Evolutionary conservation across 1,140 invertebrate genomes (phyloP).

Genomic region (Micrasema minimum): DNA sequence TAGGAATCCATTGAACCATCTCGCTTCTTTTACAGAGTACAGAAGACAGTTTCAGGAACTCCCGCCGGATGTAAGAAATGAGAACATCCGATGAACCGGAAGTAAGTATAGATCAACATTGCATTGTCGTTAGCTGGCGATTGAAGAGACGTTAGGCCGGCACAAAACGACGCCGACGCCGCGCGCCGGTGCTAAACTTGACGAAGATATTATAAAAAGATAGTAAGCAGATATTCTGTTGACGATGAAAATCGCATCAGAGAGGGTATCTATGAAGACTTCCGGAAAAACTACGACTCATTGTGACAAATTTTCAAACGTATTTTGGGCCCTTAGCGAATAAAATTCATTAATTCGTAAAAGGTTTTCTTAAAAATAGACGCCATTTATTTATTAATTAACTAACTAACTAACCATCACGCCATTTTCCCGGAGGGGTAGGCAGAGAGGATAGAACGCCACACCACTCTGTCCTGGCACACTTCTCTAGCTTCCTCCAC

Average conservation of each 20-base stretch:
- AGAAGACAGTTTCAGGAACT: conserved; percentile 13
- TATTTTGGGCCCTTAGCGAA: no score
- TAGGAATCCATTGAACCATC: not conserved
- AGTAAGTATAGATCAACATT: conserved; percentile 14
- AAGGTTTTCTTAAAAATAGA: no score
- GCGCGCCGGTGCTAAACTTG: not conserved
- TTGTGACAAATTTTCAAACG: no score
- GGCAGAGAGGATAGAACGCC: no score
- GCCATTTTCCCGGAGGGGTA: no score
- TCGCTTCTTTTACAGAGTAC: not conserved
- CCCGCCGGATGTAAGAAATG: no score
- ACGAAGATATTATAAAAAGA: not conserved
- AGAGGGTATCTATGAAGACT: no score
- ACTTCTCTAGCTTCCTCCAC: no score
- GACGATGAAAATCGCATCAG: not conserved
- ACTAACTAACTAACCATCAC: no score
- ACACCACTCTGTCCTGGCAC: no score
- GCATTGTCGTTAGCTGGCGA: conserved; percentile 26
- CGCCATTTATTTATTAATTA: no score
- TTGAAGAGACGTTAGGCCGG: not conserved
- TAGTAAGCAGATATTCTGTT: not conserved
- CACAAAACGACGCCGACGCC: not conserved
- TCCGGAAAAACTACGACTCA: not conserved
- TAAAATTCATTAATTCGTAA: no score
- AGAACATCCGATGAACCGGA: conserved; percentile 16